Base-by-base conservation (phyloP, 1,140 invertebrate genomes). In the Stenopsyche tienmushanensis region DNA sequence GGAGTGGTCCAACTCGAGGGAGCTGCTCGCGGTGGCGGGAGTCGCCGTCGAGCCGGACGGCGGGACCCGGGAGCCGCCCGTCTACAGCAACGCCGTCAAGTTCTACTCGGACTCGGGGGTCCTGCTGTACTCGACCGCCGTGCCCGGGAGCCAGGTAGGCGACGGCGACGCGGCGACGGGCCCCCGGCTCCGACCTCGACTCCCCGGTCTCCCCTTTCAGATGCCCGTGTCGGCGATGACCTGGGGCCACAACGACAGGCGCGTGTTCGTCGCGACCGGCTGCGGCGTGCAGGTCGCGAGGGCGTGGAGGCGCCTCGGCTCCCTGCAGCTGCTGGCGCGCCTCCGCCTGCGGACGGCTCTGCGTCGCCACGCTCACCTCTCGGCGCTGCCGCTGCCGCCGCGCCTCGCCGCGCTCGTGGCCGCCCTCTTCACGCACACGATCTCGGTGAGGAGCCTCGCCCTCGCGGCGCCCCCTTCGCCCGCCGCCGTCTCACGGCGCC, bases 171-270 rank as follows among this genome's bases (percentile, higher is more conserved):
- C 20, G 7, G 7, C 7, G 45, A 9, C 20, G 45, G 13, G 7
- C 17, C 7, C n/a, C n/a, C n/a, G 34, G 34, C 7, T 39, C n/a
- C 7, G 34, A 39, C n/a, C n/a, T n/a, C n/a, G n/a, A n/a, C n/a
- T n/a, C n/a, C n/a, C n/a, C n/a, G n/a, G n/a, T n/a, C n/a, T n/a
- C n/a, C n/a, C n/a, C n/a, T 49, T 78, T 62, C 72, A 94, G 90
- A 85, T 89, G 71, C 87, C 90, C 3, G 90, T 98, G 34, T 93
- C 93, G 29, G 93, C 95, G 3, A 80, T 99, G 70, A 98, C 96
- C 1, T 99, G 96, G 96, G 97, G 95, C 25, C 96, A 99, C 81
- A 96, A 97, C 77, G 97, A 98, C 73, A 90, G 94, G 69, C 83
- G 95, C 1, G 77, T 99, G 25, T 98, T 98, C 76, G 85, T 98